Base-by-base conservation (phyloP, 2,888 invertebrate genomes). In the Metopia argyrocephala region DNA sequence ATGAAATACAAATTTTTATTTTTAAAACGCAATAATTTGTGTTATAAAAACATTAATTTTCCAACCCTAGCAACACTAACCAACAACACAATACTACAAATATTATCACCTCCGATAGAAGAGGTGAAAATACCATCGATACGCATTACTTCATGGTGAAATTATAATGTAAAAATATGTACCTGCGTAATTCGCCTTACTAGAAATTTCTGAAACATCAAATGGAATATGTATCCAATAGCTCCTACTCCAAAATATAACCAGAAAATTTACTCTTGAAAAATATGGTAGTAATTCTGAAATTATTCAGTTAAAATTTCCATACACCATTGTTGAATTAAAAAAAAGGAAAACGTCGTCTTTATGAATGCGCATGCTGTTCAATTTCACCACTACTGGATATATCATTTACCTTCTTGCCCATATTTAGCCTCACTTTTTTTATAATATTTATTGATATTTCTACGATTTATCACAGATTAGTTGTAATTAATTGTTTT, bases 51-150 rank as follows among this genome's bases (percentile, higher is more conserved):
- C 4, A 38, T 38, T 12, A 38, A 12, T 3, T 38, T 38, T 38
- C 4, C 38, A 3, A 15, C 4, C 38, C 38, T 38, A 38, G 38
- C 65, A 74, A 57, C 74, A 54, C 62, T 62, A 20, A 38, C n/a
- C 20, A 64, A 23, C 7, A 48, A 48, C 48, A 25, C 15, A 54
- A 52, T 3, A 56, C 54, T 73, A 50, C 74, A n/a, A 38, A 50
- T 46, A 52, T 46, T 7, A 61, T 18, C 75, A 75, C 54, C 75
- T n/a, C 7, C 65, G 21, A 48, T 23, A 5, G 5, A 18, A 9
- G n/a, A 52, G 79, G 79, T 79, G 74, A 61, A 69, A 68, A 54
- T 74, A 25, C 38, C 59, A 65, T 12, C 45, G 62, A 74, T 69
- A 64, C 68, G 45, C 69, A 59, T 57, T 31, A 5, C 27, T 66